A percentile compares a stretch with the other conserved stretches of the same genome.
phyloP scores from a whole-genome alignment of 2,888 invertebrate genomes.

The Urechis unicinctus region DNA sequence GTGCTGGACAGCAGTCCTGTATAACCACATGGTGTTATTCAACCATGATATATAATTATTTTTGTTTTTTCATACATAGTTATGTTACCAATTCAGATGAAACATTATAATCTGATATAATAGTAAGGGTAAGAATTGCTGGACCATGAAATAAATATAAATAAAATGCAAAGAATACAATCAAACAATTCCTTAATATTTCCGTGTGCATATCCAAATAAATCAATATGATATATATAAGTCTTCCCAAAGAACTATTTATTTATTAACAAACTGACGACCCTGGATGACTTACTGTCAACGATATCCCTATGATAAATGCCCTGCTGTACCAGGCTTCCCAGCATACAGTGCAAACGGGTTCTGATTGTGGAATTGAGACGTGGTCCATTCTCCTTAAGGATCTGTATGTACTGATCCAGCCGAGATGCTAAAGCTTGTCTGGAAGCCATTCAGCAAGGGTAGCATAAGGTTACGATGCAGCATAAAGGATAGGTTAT shows the following conservation, averaged over 20 bases:
- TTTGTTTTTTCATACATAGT: neutral
- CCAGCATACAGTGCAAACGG: constrained; percentile 34
- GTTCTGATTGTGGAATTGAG: constrained; percentile 1
- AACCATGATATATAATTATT: neutral
- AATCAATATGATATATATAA: neutral
- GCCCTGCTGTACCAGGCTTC: constrained; percentile 34
- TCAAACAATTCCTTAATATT: too few species aligned
- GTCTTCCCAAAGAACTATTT: too few species aligned
- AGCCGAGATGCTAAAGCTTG: constrained; percentile 7
- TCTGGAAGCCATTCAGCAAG: neutral
- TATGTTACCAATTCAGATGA: neutral
- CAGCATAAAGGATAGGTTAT: neutral
- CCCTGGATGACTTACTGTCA: constrained; percentile 30
- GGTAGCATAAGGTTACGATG: neutral
- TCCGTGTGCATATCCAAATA: too few species aligned
- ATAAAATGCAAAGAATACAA: too few species aligned
- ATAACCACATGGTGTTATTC: neutral
- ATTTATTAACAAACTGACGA: too few species aligned
- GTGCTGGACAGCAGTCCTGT: constrained; percentile 26
- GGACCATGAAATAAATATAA: too few species aligned
- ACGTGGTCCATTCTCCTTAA: constrained; percentile 14
- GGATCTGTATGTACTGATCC: constrained; percentile 18
- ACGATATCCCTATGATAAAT: constrained; percentile 36
- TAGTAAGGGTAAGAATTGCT: too few species aligned
- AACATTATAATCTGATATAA: too few species aligned